phyloP scores from a whole-genome alignment of 1,140 invertebrate genomes.

The Pararge aegeria region DNA sequence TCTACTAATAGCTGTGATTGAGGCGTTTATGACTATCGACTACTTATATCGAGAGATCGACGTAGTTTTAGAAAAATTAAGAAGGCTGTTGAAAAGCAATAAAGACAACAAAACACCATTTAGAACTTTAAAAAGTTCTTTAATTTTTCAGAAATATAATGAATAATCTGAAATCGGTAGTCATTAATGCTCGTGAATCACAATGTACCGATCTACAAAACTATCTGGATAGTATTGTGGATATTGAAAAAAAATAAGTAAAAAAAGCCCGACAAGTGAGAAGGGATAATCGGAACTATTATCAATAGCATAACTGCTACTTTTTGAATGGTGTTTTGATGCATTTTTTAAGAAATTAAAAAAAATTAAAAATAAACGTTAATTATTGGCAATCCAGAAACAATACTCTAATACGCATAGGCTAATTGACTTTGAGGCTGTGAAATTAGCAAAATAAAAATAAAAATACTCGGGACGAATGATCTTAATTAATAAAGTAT shows the following conservation, averaged over 20 bases:
- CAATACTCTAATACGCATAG: constrained; percentile 78
- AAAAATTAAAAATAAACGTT: constrained; percentile 64
- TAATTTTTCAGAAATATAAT: constrained; percentile 8
- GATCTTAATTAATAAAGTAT: constrained; percentile 67
- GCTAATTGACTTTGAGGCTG: constrained; percentile 78
- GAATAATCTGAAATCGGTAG: constrained; percentile 29
- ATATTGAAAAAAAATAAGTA: constrained; percentile 35
- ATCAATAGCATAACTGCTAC: constrained; percentile 75
- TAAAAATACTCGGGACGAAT: constrained; percentile 70
- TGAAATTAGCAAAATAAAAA: constrained; percentile 78
- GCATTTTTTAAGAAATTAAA: constrained; percentile 74
- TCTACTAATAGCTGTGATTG: constrained; percentile 58
- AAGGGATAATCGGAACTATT: constrained; percentile 66
- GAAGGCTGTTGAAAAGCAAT: constrained; percentile 28
- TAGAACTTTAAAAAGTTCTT: constrained; percentile 22
- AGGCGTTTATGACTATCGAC: constrained; percentile 44
- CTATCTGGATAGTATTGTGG: constrained; percentile 40
- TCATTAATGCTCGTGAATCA: constrained; percentile 32
- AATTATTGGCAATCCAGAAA: constrained; percentile 77
- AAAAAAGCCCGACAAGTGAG: constrained; percentile 60
- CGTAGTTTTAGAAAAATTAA: constrained; percentile 18
- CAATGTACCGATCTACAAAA: constrained; percentile 43
- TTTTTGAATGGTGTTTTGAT: constrained; percentile 78
- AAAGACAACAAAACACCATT: constrained; percentile 26
- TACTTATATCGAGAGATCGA: constrained; percentile 7